phyloP scores from a whole-genome alignment of 2,888 invertebrate genomes.

The Hypercompe scribonia region DNA sequence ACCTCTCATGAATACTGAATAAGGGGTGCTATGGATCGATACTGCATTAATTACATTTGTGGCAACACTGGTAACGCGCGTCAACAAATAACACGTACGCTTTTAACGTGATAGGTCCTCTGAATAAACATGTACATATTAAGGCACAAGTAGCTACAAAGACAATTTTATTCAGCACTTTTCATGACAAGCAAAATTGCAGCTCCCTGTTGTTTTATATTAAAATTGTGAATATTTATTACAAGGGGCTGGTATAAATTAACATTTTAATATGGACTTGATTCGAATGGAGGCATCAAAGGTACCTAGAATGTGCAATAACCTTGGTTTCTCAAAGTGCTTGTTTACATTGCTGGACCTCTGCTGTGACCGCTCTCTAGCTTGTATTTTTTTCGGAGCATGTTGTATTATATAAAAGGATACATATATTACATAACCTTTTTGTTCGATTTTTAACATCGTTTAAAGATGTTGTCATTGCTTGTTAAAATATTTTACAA shows the following conservation, averaged over 20 bases:
- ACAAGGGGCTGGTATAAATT: background rate
- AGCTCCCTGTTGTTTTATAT: background rate
- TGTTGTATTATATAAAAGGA: background rate
- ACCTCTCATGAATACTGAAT: constrained; percentile 81
- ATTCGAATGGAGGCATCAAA: constrained; percentile 17
- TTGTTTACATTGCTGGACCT: constrained; percentile 37
- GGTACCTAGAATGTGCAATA: constrained; percentile 26
- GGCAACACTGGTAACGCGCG: constrained; percentile 38
- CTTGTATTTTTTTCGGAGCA: background rate
- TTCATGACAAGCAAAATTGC: background rate
- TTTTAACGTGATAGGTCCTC: background rate
- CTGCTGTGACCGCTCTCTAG: constrained; percentile 44
- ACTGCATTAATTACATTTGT: constrained; percentile 58
- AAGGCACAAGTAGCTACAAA: constrained; percentile 22
- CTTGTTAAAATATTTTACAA: background rate
- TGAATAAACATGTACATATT: constrained; percentile 7
- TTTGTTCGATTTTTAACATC: background rate
- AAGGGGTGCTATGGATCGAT: constrained; percentile 52
- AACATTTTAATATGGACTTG: constrained; percentile 7
- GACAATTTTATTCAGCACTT: background rate
- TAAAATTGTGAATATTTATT: background rate
- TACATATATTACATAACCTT: background rate
- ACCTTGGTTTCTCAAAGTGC: constrained; percentile 40
- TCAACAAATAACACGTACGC: constrained; percentile 30
- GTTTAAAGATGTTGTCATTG: background rate